A percentile compares a stretch with the other conserved stretches of the same genome.
Conservation (phyloP, 2,113 vertebrate species). For the Muntiacus muntjak region DNA sequence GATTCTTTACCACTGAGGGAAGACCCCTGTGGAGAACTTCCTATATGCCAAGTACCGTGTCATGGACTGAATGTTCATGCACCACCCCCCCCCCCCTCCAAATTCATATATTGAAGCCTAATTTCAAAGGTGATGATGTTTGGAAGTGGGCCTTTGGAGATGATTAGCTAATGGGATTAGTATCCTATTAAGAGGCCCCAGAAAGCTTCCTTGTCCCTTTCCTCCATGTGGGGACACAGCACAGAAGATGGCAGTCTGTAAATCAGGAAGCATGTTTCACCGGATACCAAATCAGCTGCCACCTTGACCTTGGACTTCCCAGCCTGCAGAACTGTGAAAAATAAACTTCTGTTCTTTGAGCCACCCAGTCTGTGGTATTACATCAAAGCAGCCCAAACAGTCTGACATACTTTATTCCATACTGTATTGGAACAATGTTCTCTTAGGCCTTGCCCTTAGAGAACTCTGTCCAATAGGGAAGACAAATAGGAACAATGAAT, state of each 20-base stretch:
- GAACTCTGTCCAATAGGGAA: not conserved
- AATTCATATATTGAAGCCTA: not conserved
- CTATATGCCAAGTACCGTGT: not conserved
- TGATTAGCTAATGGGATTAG: not conserved
- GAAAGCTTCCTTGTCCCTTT: not conserved
- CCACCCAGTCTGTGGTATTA: not conserved
- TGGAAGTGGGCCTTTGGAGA: not conserved
- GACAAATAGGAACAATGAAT: not conserved
- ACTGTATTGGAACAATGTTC: not conserved
- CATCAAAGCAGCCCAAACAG: not conserved
- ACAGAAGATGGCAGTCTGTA: not conserved
- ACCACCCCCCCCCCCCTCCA: accelerated
- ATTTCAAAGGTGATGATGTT: not conserved
- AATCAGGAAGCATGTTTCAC: not conserved
- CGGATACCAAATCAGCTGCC: not conserved
- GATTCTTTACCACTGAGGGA: not conserved
- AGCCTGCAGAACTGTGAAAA: not conserved
- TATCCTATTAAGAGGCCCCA: not conserved
- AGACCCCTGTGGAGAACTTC: not conserved
- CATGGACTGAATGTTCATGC: not conserved
- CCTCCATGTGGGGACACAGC: not conserved
- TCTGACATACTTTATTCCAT: not conserved
- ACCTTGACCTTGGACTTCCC: not conserved
- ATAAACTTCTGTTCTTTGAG: not conserved
- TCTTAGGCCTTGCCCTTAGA: not conserved